Base-by-base conservation (phyloP, 1,140 invertebrate genomes). In the Eulimnadia texana region DNA sequence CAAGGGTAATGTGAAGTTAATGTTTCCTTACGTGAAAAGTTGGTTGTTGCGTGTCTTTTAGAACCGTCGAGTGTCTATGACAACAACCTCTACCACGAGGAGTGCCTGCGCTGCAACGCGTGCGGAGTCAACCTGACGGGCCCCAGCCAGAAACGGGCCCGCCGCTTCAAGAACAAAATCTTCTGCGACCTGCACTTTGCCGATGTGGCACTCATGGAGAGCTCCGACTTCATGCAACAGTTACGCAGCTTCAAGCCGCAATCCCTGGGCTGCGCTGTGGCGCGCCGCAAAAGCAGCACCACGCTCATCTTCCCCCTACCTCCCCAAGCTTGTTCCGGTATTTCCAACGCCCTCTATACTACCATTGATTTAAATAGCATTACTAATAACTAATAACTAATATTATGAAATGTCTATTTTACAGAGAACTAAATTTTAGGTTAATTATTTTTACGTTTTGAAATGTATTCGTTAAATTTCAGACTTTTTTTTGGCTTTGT, bases 171-270 rank as follows among this genome's bases (percentile, higher is more conserved):
- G 70, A 89, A 90, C 73, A 85, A 88, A 72, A 88, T 92, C 71
- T 82, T 90, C 70, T 92, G 89, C 79, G 86, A 90, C 73, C 78
- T 91, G 67, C 89, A 92, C 76, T 91, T 90, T 72, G 86, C 87
- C 68, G 90, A 95, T 84, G 89, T 94, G 64, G 86, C 89, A 71
- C 86, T 93, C 68, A 91, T 93, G 88, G 90, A 93, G 83, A 90
- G 86, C 77, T 90, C 88, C 61, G 90, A 93, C 80, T 94, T 93
- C 76, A 92, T 94, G 88, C 89, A 93, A 76, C 90, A 94, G 77
- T 81, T 95, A 70, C 83, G 90, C 68, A 88, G 88, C 78, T 94
- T 94, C 78, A 94, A 95, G 77, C 88, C 90, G 64, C 90, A 93
- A 78, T 91, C 88, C 69, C 78, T 94, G 70, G 90, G 90, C 71